A percentile compares a stretch with the other conserved stretches of the same genome.
Conservation (phyloP, 2,888 invertebrate genomes). For the Ramazzottius varieornatus region DNA sequence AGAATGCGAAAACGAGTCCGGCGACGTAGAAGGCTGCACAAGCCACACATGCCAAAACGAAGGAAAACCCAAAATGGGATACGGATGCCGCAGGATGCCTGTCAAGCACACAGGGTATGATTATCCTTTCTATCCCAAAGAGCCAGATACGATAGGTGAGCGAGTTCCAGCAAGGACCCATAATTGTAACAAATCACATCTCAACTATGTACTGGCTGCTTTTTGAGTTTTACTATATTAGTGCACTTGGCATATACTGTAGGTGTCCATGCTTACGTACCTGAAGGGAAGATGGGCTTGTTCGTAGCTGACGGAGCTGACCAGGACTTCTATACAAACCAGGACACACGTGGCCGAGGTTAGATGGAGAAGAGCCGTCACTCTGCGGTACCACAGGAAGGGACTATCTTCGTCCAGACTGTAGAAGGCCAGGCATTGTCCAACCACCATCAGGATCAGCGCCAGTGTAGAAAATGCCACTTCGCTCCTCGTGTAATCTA, state of each 20-base stretch:
- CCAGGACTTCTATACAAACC: background rate
- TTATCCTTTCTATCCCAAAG: no score
- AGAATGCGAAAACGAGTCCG: background rate
- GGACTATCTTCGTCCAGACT: constrained; percentile 55
- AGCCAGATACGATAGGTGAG: no score
- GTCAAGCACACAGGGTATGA: background rate
- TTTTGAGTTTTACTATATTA: no score
- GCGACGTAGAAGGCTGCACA: background rate
- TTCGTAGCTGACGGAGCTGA: background rate
- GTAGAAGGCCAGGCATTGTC: constrained; percentile 51
- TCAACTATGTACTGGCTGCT: no score
- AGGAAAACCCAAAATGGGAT: background rate
- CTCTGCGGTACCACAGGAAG: constrained; percentile 62
- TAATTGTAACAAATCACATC: no score
- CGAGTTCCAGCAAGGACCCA: no score
- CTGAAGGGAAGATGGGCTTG: background rate
- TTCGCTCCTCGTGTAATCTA: constrained; percentile 57
- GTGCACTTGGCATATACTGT: no score
- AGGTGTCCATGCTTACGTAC: background rate
- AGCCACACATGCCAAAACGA: background rate
- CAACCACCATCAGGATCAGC: constrained; percentile 49
- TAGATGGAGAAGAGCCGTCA: constrained; percentile 56
- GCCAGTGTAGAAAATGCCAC: constrained; percentile 58
- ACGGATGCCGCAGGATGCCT: background rate
- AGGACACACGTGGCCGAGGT: constrained; percentile 38